Percentiles rank a stretch among this genome's conserved stretches.
Evolutionary conservation across 2,888 invertebrate genomes (phyloP).

Genomic region (Drosophila infuscata): DNA sequence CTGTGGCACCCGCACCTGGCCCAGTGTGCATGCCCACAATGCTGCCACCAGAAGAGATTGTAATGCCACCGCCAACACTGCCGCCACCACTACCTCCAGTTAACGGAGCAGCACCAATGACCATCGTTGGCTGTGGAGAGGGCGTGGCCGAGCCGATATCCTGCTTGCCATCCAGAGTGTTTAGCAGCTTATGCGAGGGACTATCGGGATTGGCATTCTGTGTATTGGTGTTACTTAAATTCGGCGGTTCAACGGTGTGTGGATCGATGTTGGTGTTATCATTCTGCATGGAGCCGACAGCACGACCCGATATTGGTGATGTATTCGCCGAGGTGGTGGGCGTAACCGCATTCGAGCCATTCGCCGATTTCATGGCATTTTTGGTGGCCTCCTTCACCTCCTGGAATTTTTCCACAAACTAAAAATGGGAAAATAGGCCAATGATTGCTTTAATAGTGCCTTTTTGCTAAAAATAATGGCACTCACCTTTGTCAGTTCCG

Average conservation of each 20-base stretch:
- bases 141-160: conserved; percentile 81
- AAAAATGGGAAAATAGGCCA: not conserved
- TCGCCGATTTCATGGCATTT: conserved; percentile 88
- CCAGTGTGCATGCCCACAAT: conserved; percentile 79
- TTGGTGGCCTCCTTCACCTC: conserved; percentile 98
- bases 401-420: conserved; percentile 98
- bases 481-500: conserved; percentile 93
- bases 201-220: conserved; percentile 86
- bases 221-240: conserved; percentile 86
- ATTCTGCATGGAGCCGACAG: conserved; percentile 86
- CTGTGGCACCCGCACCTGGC: conserved; percentile 78
- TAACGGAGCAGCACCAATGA: conserved; percentile 24
- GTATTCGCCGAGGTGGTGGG: conserved; percentile 95
- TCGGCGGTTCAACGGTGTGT: conserved; percentile 86
- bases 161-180: conserved; percentile 65
- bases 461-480: not conserved
- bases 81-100: conserved; percentile 39
- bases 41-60: conserved; percentile 77
- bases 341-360: conserved; percentile 90
- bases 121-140: conserved; percentile 76
- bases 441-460: not conserved
- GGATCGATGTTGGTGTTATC: conserved; percentile 85
- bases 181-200: conserved; percentile 84
- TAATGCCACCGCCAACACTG: conserved; percentile 54
- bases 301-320: conserved; percentile 91